Evolutionary conservation across 1,140 invertebrate species (phyloP), one percentile per base, ranked within the genome.

Genomic region (Philotrypesis tridentata): DNA sequence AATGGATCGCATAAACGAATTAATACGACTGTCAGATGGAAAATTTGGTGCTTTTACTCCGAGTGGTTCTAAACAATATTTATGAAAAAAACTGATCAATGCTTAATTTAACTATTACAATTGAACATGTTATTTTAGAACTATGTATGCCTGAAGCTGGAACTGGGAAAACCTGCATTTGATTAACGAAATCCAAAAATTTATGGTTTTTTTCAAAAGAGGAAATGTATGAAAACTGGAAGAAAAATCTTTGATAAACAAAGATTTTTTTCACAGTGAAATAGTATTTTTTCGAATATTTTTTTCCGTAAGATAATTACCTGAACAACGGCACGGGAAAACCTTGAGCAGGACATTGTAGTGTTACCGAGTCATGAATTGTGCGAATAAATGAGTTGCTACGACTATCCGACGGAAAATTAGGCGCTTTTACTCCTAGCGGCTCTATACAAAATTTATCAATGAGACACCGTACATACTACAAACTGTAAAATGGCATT

Each of bases 31-130:
- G 79, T 92, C 89, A 65, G 87, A 89, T 37, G 93, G 93, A 87
- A 95, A 94, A 83, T 93, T 93, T 74, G 95, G 95, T 80, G 93
- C 93, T 88, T 95, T 95, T 83, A 93, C 93, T 86, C 94, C 94
- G 84, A 95, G 89, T 8, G 94, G 94, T 90, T 95, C 95, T 95
- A 78, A 82, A 80, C 61, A 80, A 43, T 5, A 23, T 74, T 40
- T n/a, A 60, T 75, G 11, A 31, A 27, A 9, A 65, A 29, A 0
- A 70, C 31, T 23, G 65, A 27, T 14, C 12, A 14, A 14, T 63
- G 23, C 4, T n/a, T n/a, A 55, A n/a, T 17, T n/a, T n/a, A 21
- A 0, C 17, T 55, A 21, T 1, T n/a, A 55, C 7, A 55, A 55
- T 5, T 55, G 1, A 7, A 55, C 14, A n/a, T 55, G 3, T n/a